A percentile compares a stretch with the other conserved stretches of the same genome.
phyloP scores from a whole-genome alignment of 2,113 vertebrate genomes.

The Pyxicephalus adspersus region DNA sequence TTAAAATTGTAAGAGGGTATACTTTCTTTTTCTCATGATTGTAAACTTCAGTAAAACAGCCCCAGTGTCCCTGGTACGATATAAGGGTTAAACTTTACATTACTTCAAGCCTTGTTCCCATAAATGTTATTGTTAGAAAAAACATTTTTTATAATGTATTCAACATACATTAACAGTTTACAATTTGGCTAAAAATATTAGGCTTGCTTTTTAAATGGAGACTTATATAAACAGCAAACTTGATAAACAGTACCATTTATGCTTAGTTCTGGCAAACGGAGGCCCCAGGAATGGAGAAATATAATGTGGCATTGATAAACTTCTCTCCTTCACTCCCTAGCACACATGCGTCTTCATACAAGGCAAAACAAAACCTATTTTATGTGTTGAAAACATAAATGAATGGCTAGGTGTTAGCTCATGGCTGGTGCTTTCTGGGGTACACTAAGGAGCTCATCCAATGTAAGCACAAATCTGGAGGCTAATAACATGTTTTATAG shows the following conservation, averaged over 20 bases:
- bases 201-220: neutral
- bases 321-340: neutral
- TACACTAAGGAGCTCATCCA: neutral
- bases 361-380: neutral
- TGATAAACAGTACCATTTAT: neutral
- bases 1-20: too few species aligned
- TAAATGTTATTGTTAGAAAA: too few species aligned
- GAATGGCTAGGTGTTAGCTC: slow-evolving; percentile 9
- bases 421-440: neutral
- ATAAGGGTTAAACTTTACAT: too few species aligned
- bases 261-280: neutral
- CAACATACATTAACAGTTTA: too few species aligned
- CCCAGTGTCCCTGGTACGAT: too few species aligned
- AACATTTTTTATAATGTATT: too few species aligned
- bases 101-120: too few species aligned
- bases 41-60: too few species aligned
- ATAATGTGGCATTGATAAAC: slow-evolving; percentile 40
- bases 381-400: slow-evolving; percentile 24
- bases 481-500: neutral
- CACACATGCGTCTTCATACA: slow-evolving; percentile 25
- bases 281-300: slow-evolving; percentile 1
- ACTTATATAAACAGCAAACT: neutral
- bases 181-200: neutral
- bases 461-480: slow-evolving; percentile 1
- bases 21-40: too few species aligned